These are phyloP conservation scores for Liposcelis brunnea DNA, from an alignment of 2,888 invertebrate species.

Conservation along the genomic window DNA sequence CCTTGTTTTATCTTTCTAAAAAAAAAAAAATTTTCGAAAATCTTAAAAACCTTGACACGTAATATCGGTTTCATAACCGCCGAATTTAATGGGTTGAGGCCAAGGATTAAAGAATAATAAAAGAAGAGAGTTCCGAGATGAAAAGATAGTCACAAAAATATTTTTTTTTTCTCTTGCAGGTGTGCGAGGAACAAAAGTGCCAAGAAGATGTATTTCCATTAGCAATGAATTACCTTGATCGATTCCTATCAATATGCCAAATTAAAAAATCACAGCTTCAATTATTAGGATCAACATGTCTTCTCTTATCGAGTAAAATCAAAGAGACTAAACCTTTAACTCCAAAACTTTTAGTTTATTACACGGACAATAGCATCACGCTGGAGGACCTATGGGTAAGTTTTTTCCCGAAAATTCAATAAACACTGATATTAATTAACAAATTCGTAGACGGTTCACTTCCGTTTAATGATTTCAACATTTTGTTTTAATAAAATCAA, in stretches of 20 bases:
- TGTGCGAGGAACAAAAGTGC: conserved; percentile 83
- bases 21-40: too few relatives aligned
- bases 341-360: conserved; percentile 69
- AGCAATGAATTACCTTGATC: conserved; percentile 84
- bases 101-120: too few relatives aligned
- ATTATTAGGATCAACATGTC: conserved; percentile 77
- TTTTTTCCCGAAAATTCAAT: conserved; percentile 25
- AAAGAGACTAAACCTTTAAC: conserved; percentile 69
- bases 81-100: too few relatives aligned
- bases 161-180: conserved; percentile 38
- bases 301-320: conserved; percentile 84
- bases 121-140: too few relatives aligned
- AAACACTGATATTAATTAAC: too few relatives aligned
- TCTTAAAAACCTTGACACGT: too few relatives aligned
- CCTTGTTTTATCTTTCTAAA: too few relatives aligned
- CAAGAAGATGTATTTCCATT: conserved; percentile 88
- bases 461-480: conserved; percentile 21
- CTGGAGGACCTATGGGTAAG: conserved; percentile 77
- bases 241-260: conserved; percentile 70
- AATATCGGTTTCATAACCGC: too few relatives aligned
- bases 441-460: too few relatives aligned
- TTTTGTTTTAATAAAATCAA: conserved; percentile 5
- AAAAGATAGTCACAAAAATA: too few relatives aligned
- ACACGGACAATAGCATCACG: conserved; percentile 86
- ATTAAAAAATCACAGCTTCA: conserved; percentile 79